A percentile compares a stretch with the other conserved stretches of the same genome.
Conservation (phyloP, 2,797 vertebrate genomes). For the Neosilurus mollespiculum region DNA sequence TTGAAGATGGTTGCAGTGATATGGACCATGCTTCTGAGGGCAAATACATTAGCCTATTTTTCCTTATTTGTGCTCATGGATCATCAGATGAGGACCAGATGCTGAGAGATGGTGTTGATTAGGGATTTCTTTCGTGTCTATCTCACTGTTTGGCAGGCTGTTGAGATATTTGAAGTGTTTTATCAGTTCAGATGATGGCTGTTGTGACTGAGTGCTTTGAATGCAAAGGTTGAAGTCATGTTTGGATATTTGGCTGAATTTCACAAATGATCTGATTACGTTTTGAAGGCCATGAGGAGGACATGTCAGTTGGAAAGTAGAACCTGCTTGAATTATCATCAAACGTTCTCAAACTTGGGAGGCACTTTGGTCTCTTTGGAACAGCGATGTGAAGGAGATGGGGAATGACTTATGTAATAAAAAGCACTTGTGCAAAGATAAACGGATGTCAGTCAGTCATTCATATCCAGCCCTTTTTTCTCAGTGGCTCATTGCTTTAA, state of each 20-base stretch:
- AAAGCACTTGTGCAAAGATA: slow-evolving; percentile 36
- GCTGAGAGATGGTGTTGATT: slow-evolving; percentile 51
- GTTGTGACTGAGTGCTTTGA: slow-evolving; percentile 33
- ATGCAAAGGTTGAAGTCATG: slow-evolving; percentile 26
- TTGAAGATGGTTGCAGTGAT: slow-evolving; percentile 63
- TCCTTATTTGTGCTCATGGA: slow-evolving; percentile 53
- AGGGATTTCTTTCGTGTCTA: slow-evolving; percentile 43
- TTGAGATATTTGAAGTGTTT: slow-evolving; percentile 30
- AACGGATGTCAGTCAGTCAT: slow-evolving; percentile 52
- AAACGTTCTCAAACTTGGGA: slow-evolving; percentile 16
- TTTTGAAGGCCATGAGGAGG: slow-evolving; percentile 24
- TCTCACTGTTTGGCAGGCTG: slow-evolving; percentile 34
- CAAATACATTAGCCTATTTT: slow-evolving; percentile 59
- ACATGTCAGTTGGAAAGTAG: slow-evolving; percentile 10
- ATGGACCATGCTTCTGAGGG: slow-evolving; percentile 54
- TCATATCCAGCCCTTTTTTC: background rate
- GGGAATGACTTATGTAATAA: slow-evolving; percentile 23
- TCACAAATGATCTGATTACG: slow-evolving; percentile 27
- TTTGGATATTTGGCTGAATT: slow-evolving; percentile 35
- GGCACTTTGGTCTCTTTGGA: slow-evolving; percentile 5
- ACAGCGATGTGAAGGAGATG: background rate
- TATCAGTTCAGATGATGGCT: slow-evolving; percentile 29
- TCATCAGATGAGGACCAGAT: slow-evolving; percentile 60
- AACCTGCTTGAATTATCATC: slow-evolving; percentile 30
- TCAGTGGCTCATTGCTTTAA: slow-evolving; percentile 12